Evolutionary conservation across 2,797 vertebrate species (phyloP), one percentile per base, ranked within the genome.

Genomic region (Corythornis leucogaster): DNA sequence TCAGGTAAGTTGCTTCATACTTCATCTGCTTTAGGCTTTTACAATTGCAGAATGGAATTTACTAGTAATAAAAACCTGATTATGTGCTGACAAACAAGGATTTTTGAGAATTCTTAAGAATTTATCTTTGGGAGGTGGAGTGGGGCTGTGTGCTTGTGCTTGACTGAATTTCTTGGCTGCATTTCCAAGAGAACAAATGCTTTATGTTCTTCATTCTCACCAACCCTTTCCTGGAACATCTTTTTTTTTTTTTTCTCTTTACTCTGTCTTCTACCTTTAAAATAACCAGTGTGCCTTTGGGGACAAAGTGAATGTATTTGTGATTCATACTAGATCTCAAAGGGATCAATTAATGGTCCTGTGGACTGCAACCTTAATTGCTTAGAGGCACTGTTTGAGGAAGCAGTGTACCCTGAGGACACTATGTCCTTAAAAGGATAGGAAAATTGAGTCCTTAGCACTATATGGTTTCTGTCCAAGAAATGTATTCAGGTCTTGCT

Each of bases 351-450:
- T 94, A 50, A 55, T 89, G 89, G 76, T 66, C 20, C 58, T 90
- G 35, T 89, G 48, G 92, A 43, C 66, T 75, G 76, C 68, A 94
- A 43, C 79, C 75, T 84, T 88, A 81, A 84, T 67, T 90, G 74
- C 93, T 75, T 87, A 51, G 30, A 91, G 91, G 40, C 79, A 79
- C 87, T 12, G 16, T 92, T 80, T 85, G 91, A 89, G 93, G 81
- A 92, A 85, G 68, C 15, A 1, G 55, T 70, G 81, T 82, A 62
- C 66, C 46, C 89, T 80, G 79, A 96, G 92, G 91, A 87, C 85
- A 84, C 76, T 59, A 8, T 68, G 64, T 66, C 89, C 95, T 94
- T 95, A 96, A 94, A 95, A 94, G 95, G 94, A 31, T 87, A 92
- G 95, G 95, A 96, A 96, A 95, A 87, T 83, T 33, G 89, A 91